phyloP scores from a whole-genome alignment of 2,113 vertebrate genomes.

The Furnarius figulus region DNA sequence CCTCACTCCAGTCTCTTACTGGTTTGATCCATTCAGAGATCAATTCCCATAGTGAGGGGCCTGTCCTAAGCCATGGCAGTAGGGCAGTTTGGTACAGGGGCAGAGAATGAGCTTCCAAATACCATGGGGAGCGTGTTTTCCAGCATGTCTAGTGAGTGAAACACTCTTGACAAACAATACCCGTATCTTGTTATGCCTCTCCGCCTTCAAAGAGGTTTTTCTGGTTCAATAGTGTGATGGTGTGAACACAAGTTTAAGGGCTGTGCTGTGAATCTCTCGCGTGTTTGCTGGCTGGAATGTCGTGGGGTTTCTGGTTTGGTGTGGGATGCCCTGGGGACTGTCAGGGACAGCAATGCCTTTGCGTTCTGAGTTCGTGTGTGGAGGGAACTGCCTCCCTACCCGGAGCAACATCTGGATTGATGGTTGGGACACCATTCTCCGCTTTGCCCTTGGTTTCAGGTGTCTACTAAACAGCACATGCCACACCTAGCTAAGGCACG shows the following conservation, averaged over 20 bases:
- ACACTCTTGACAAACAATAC: not conserved
- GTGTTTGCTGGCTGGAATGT: not conserved
- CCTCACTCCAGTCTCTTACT: not conserved
- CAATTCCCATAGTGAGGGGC: not conserved
- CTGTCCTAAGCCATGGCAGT: accelerated
- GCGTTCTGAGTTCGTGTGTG: accelerated
- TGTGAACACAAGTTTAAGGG: not conserved
- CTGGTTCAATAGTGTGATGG: not conserved
- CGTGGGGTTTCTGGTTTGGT: not conserved
- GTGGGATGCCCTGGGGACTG: not conserved
- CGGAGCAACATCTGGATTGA: not conserved
- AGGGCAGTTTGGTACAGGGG: not conserved
- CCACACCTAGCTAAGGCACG: not conserved
- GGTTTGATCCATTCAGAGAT: not conserved
- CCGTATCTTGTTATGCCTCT: not conserved
- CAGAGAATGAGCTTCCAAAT: not conserved
- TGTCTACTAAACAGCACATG: not conserved
- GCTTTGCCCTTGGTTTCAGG: not conserved
- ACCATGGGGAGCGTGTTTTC: not conserved
- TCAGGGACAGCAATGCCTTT: not conserved
- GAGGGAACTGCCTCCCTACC: not conserved
- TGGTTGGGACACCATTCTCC: not conserved
- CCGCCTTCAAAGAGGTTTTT: not conserved
- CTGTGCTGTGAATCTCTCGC: not conserved
- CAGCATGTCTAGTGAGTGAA: not conserved